Base-by-base conservation (phyloP, 2,113 vertebrate species). In the Oryzias celebensis region DNA sequence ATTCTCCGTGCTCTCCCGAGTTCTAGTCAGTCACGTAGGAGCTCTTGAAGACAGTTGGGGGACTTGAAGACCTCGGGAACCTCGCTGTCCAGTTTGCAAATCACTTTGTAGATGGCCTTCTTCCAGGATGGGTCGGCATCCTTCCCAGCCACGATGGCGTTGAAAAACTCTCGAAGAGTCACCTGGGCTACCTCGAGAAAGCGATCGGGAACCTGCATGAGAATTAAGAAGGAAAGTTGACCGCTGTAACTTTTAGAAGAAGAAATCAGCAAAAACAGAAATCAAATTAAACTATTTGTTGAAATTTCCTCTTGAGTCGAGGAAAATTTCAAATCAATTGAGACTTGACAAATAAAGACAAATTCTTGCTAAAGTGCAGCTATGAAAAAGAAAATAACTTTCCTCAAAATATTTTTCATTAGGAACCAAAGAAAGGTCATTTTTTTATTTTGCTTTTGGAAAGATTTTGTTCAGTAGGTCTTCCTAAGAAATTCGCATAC, bases 51-150 rank as follows among this genome's bases (percentile, higher is more conserved):
- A 90, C 97, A 98, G 92, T 96, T 98, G 68, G 96, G 96, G 70
- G 97, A 98, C 86, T 98, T 98, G 92, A 98, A 98, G 89, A 97
- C 93, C 74, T 98, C 97, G 1, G 97, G 97, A 81, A 98, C 95
- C 82, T 98, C 97, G 71, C 95, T 95, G 94, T 98, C 97, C 92
- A 98, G 92, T 89, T 98, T 98, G 92, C 96, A 98, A 93, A 98
- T 98, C 90, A 98, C 96, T 93, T 98, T 98, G 92, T 98, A 98
- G 88, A 98, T 98, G 91, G 97, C 97, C 93, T 98, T 98, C 93
- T 98, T 98, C 97, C 97, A 98, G 83, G 97, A 98, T 63, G 97
- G 97, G 92, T 98, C 97, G 24, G 96, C 95, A 77, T 98, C 97
- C 92, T 98, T 98, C 84, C 96, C 96, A 12, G 95, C 95, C 84